phyloP scores from a whole-genome alignment of 2,888 invertebrate species.

The Taenaris catops region DNA sequence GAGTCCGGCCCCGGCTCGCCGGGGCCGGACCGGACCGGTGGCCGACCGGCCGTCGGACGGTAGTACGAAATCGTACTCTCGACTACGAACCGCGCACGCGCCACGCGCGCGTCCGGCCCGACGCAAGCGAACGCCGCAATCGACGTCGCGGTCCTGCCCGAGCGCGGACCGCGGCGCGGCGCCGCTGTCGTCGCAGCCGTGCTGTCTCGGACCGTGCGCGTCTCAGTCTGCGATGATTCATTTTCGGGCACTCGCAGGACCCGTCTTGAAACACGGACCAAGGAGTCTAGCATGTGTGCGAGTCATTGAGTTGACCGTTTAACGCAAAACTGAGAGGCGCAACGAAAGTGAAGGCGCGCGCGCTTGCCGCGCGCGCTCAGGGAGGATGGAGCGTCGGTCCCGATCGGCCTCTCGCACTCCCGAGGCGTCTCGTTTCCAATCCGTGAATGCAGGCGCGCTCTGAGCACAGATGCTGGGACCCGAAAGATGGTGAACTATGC shows the following conservation, averaged over 20 bases:
- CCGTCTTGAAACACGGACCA: constrained; percentile 76
- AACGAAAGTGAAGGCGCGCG: constrained; percentile 82
- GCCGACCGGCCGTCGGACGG: too few species aligned
- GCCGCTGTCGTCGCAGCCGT: constrained; percentile 35
- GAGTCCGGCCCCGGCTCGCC: too few species aligned
- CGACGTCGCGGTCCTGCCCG: too few species aligned
- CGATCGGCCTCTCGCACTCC: constrained; percentile 70
- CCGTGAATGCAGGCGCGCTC: constrained; percentile 67
- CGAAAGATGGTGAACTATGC: constrained; percentile 87
- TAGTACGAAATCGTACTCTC: too few species aligned
- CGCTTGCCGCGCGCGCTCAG: constrained; percentile 42
- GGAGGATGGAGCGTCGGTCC: constrained; percentile 61
- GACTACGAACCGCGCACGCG: too few species aligned
- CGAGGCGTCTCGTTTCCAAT: constrained; percentile 76
- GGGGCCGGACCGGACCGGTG: too few species aligned
- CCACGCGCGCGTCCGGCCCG: too few species aligned
- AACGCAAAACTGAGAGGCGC: constrained; percentile 77
- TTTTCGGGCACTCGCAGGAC: constrained; percentile 58
- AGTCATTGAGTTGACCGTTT: constrained; percentile 18
- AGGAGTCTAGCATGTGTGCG: constrained; percentile 66
- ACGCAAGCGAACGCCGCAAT: constrained; percentile 37
- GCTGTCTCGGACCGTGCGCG: constrained; percentile 44
- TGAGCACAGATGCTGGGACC: constrained; percentile 85
- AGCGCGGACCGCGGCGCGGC: constrained; percentile 35
- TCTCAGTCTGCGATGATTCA: constrained; percentile 60